Percentiles rank a stretch among this genome's conserved stretches.
Conservation (phyloP, 2,888 invertebrate species). For the Cistogaster globosa region DNA sequence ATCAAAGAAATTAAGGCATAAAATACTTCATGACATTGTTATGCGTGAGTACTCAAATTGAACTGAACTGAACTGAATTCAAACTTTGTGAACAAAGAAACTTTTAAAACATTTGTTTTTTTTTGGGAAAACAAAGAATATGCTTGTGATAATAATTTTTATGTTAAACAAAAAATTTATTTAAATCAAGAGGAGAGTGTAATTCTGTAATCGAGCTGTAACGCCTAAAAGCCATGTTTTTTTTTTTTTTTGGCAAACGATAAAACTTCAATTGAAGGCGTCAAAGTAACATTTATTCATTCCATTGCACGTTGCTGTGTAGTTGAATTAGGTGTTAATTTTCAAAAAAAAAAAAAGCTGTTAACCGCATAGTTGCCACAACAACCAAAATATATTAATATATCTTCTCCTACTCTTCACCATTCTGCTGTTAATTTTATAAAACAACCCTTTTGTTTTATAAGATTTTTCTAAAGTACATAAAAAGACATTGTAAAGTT, state of each 20-base stretch:
- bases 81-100: constrained; percentile 53
- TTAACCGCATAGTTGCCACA: constrained; percentile 63
- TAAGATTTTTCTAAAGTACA: not conserved
- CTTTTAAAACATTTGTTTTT: constrained; percentile 52
- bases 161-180: not conserved
- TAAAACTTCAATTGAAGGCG: constrained; percentile 70
- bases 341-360: constrained; percentile 59
- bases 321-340: constrained; percentile 69
- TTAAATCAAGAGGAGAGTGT: constrained; percentile 2
- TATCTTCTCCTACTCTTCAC: not conserved
- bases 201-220: constrained; percentile 59
- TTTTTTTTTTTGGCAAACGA: constrained; percentile 55
- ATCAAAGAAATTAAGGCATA: constrained; percentile 69
- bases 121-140: constrained; percentile 60
- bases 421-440: not conserved
- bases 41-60: constrained; percentile 61
- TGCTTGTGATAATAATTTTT: constrained; percentile 53
- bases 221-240: constrained; percentile 65
- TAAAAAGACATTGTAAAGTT: constrained; percentile 16
- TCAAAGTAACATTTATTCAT: constrained; percentile 49
- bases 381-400: constrained; percentile 52
- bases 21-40: constrained; percentile 71
- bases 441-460: constrained; percentile 58
- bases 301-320: constrained; percentile 19
- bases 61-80: constrained; percentile 30